Conservation (phyloP, 2,113 vertebrate species). For the Fukomys damarensis region DNA sequence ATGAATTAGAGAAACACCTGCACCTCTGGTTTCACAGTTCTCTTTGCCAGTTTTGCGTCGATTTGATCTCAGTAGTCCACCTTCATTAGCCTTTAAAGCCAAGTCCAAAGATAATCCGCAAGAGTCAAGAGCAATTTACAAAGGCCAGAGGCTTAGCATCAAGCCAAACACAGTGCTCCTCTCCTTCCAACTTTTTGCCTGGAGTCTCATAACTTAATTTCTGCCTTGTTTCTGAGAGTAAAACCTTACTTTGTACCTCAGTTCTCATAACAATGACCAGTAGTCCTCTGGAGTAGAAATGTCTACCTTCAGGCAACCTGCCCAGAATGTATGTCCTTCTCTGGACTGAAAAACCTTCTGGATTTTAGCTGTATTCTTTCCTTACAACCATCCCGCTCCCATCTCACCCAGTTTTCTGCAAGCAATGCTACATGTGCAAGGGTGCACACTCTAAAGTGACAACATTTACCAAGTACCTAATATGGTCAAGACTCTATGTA, state of each 20-base stretch:
- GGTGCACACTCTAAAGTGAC: neutral
- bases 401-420: neutral
- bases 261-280: neutral
- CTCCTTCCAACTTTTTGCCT: neutral
- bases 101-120: neutral
- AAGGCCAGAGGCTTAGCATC: neutral
- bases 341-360: neutral
- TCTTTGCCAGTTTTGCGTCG: neutral
- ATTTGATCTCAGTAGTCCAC: neutral
- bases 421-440: neutral
- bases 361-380: neutral
- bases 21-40: neutral
- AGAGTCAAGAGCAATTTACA: neutral
- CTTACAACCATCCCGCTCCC: neutral
- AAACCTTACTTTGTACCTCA: neutral
- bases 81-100: neutral
- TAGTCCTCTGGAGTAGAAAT: neutral
- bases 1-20: neutral
- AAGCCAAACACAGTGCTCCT: neutral
- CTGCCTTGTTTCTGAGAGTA: neutral
- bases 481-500: neutral
- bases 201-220: neutral
- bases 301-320: neutral
- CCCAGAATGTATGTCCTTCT: neutral
- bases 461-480: neutral